Evolutionary conservation across 1,140 invertebrate species (phyloP).

Genomic region (Drosophila sproati): DNA sequence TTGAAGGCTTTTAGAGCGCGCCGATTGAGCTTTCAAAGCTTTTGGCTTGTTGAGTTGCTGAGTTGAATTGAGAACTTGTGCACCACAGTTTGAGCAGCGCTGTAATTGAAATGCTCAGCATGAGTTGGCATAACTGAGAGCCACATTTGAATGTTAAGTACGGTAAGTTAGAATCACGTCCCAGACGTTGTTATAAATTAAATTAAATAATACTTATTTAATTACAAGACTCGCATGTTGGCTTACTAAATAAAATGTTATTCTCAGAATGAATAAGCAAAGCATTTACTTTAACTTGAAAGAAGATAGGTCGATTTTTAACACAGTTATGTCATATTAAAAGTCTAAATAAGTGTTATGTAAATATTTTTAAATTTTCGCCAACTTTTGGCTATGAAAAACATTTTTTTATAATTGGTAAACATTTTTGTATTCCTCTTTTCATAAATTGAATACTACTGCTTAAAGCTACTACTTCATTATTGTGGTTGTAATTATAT

Average conservation of each 20-base stretch:
- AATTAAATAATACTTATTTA: neutral
- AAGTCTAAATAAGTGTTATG: too few relatives aligned
- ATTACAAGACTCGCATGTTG: neutral
- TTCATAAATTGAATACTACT: too few relatives aligned
- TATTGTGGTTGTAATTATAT: too few relatives aligned
- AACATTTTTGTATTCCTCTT: too few relatives aligned
- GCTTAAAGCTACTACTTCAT: too few relatives aligned
- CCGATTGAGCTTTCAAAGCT: constrained; percentile 55
- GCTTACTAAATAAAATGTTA: neutral
- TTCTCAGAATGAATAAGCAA: neutral
- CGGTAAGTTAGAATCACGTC: constrained; percentile 14
- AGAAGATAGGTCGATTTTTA: too few relatives aligned
- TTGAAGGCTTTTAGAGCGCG: constrained; percentile 65
- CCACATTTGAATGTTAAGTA: constrained; percentile 24
- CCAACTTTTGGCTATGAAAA: too few relatives aligned
- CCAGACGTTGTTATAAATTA: constrained; percentile 9
- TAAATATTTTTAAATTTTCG: neutral
- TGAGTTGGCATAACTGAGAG: constrained; percentile 18
- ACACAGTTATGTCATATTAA: too few relatives aligned
- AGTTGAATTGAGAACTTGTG: constrained; percentile 27
- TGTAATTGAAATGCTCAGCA: constrained; percentile 18
- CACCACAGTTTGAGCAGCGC: constrained; percentile 51
- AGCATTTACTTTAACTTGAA: neutral
- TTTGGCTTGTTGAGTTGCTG: constrained; percentile 15
- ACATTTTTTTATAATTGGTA: too few relatives aligned